These are phyloP conservation scores for Melipona bicolor DNA, from an alignment of 2,888 invertebrate genomes.

Conservation along the genomic window DNA sequence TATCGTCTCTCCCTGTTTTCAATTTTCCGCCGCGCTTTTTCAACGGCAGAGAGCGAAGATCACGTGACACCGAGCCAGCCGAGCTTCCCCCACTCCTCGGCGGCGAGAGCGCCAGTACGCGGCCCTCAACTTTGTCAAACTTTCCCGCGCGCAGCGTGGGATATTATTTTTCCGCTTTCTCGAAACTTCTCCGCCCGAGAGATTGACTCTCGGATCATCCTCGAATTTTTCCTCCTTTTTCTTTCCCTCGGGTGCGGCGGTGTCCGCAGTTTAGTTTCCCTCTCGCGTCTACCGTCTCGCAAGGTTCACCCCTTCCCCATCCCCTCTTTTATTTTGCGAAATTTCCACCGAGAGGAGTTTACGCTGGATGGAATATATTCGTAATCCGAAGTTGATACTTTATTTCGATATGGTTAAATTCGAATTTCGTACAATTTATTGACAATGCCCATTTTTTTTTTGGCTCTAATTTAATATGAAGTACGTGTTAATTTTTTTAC, in stretches of 20 bases:
- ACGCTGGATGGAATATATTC: no score
- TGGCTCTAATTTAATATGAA: no score
- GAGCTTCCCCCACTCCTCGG: no score
- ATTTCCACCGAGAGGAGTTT: not conserved
- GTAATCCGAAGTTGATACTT: no score
- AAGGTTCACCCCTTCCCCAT: no score
- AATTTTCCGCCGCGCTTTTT: not conserved
- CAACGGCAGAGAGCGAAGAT: not conserved
- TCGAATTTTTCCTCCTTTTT: not conserved
- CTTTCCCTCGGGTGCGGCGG: no score
- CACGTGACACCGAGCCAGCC: not conserved
- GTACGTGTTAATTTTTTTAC: no score
- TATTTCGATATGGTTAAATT: no score
- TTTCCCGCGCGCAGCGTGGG: not conserved
- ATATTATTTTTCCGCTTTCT: not conserved
- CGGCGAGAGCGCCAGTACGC: not conserved
- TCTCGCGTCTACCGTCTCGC: no score
- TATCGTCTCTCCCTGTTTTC: constrained; percentile 27
- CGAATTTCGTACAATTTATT: no score
- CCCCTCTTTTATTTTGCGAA: not conserved
- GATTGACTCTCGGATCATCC: not conserved
- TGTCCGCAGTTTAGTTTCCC: not conserved
- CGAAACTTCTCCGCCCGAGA: no score
- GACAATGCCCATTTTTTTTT: no score
- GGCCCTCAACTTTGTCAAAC: not conserved